Evolutionary conservation across 2,113 vertebrate genomes (phyloP), one percentile per base, ranked within the genome.

Genomic region (Tragulus kanchil): DNA sequence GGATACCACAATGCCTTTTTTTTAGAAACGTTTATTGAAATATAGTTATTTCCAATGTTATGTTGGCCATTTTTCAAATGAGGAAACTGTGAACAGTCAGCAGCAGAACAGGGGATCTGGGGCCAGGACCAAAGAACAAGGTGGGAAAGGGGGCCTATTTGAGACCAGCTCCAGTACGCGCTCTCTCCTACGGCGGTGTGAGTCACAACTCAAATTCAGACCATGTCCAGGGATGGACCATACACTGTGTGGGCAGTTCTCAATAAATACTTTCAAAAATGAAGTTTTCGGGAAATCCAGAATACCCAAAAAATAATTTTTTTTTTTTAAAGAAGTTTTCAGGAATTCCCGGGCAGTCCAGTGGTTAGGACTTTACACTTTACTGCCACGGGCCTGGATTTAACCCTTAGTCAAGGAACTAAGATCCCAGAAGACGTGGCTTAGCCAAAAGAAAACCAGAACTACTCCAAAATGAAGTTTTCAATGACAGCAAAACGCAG

Each of bases 381-480:
- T 52, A 54, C 50, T 78, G 75, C 75, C 50, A 54, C 5, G 75
- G 75, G 16, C 75, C 48, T 17, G 16, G 28, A 50, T 78, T 78
- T 52, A 78, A 78, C 19, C 50, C 52, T 50, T 78, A 28, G 28
- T n/a, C 31, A 45, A 50, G 50, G 75, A 78, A 78, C 28, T 78
- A 78, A 78, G 31, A 78, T 54, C 75, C 75, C 75, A 19, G 48
- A 78, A 54, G 75, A 15, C 50, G 14, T 1, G 5, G 50, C 50
- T 52, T 16, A 52, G 28, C 45, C 45, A 48, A 52, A 16, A 78
- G 28, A 45, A 52, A 77, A 17, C 75, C 48, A 36, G 36, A 36
- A 36, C 36, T 36, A 36, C 36, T 36, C 48, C 85, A 81, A 83
- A 94, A 54, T n/a, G 21, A 93, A 93, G 36, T 90, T 82, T 95